phyloP scores from a whole-genome alignment of 35 echinoderm and acorn worm genomes.

The Patiria miniata region DNA sequence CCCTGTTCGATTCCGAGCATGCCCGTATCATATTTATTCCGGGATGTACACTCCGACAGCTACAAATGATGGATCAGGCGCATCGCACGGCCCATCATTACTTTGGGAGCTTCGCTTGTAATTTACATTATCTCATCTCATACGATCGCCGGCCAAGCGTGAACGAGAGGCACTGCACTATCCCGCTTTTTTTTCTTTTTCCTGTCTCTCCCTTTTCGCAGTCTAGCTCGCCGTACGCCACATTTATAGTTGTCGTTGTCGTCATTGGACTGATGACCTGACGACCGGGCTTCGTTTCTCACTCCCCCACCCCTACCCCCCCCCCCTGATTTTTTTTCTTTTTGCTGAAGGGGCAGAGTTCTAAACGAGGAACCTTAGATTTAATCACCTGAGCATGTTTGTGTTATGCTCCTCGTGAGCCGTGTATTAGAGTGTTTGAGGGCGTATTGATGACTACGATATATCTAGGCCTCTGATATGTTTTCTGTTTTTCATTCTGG shows the following conservation, averaged over 20 bases:
- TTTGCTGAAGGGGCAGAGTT: conserved; percentile 9
- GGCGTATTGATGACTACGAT: background rate
- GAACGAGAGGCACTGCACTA: conserved; percentile 16
- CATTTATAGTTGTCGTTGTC: no score
- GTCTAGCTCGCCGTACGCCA: no score
- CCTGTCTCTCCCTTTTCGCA: no score
- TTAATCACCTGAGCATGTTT: conserved; percentile 19
- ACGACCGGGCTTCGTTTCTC: no score
- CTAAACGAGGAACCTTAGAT: conserved; percentile 8
- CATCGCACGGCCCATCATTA: background rate
- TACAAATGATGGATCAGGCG: conserved; percentile 28
- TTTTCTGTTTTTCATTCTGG: no score
- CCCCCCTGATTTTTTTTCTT: background rate
- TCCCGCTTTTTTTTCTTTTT: no score
- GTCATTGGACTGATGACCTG: no score
- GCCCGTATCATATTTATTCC: background rate
- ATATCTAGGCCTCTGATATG: no score
- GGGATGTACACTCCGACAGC: conserved; percentile 7
- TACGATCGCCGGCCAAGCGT: conserved; percentile 4
- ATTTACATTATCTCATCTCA: conserved; percentile 29
- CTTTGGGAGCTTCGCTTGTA: conserved; percentile 28
- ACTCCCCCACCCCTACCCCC: background rate
- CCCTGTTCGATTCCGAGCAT: background rate
- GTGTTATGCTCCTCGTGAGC: background rate
- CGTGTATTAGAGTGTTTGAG: conserved; percentile 1